Conservation (phyloP, 2,888 invertebrate species). For the Geophilus truncorum region DNA sequence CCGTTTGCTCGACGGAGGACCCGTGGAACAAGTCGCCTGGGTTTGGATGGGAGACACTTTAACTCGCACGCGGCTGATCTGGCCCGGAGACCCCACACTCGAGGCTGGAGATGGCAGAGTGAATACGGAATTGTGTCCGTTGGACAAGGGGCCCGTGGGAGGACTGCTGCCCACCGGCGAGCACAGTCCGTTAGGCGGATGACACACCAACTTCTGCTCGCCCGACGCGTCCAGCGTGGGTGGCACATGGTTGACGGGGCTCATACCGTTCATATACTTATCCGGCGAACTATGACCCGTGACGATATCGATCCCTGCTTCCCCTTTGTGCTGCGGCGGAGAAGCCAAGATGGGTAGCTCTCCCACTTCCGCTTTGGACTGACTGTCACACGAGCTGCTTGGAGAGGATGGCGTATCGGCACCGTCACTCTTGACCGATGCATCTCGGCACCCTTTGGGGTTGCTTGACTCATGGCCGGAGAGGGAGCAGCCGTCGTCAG, state of each 20-base stretch:
- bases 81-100: conserved; percentile 1
- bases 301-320: not conserved
- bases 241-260: not conserved
- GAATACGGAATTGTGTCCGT: conserved; percentile 2
- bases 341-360: not conserved
- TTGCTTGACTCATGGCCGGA: conserved; percentile 33
- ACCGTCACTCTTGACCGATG: conserved; percentile 3
- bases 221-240: not conserved
- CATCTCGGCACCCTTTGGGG: conserved; percentile 49
- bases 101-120: conserved; percentile 12
- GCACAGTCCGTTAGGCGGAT: conserved; percentile 31
- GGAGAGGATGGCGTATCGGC: conserved; percentile 29
- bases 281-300: conserved; percentile 8
- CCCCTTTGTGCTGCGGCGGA: not conserved
- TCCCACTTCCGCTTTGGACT: not conserved
- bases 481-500: conserved; percentile 51
- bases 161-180: conserved; percentile 27
- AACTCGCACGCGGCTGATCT: not conserved
- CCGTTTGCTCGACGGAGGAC: not conserved
- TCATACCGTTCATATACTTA: conserved; percentile 10
- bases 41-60: not conserved
- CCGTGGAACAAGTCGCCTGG: conserved; percentile 5
- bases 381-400: conserved; percentile 32
- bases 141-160: conserved; percentile 25
- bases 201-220: conserved; percentile 17